phyloP scores from a whole-genome alignment of 2,888 invertebrate genomes.

The Mamestra brassicae region DNA sequence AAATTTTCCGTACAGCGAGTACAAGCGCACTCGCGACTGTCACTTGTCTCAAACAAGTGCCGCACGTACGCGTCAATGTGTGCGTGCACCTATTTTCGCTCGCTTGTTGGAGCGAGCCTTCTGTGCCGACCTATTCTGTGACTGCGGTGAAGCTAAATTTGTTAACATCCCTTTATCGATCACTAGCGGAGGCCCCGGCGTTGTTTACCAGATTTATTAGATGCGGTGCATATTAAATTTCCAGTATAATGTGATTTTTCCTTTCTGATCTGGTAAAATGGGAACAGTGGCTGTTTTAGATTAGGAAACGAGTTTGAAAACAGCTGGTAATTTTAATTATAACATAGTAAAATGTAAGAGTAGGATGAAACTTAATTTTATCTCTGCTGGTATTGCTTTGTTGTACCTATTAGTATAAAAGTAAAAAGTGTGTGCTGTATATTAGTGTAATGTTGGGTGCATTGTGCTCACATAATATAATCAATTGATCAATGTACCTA shows the following conservation, averaged over 20 bases:
- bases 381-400: too few relatives aligned
- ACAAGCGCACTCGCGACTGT: not conserved
- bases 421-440: too few relatives aligned
- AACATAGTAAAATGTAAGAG: not conserved
- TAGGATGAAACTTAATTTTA: too few relatives aligned
- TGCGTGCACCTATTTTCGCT: too few relatives aligned
- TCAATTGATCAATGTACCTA: too few relatives aligned
- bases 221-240: slow-evolving; percentile 57
- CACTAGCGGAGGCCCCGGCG: slow-evolving; percentile 23
- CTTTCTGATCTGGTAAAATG: slow-evolving; percentile 11
- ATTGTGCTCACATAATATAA: too few relatives aligned
- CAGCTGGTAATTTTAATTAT: not conserved
- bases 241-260: slow-evolving; percentile 52
- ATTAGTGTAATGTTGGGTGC: too few relatives aligned
- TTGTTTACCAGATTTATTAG: slow-evolving; percentile 58
- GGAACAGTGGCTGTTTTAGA: not conserved
- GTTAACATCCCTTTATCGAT: slow-evolving; percentile 56
- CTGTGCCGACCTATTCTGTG: not conserved
- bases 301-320: slow-evolving; percentile 11
- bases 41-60: too few relatives aligned
- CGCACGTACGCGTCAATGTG: not conserved
- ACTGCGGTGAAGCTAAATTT: slow-evolving; percentile 40
- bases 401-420: too few relatives aligned
- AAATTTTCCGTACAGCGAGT: not conserved
- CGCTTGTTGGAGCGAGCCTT: not conserved